Percentiles rank a stretch among this genome's conserved stretches.
These are phyloP conservation scores for Notocelia uddmanniana DNA, from an alignment of 2,888 invertebrate genomes.

Conservation along the genomic window DNA sequence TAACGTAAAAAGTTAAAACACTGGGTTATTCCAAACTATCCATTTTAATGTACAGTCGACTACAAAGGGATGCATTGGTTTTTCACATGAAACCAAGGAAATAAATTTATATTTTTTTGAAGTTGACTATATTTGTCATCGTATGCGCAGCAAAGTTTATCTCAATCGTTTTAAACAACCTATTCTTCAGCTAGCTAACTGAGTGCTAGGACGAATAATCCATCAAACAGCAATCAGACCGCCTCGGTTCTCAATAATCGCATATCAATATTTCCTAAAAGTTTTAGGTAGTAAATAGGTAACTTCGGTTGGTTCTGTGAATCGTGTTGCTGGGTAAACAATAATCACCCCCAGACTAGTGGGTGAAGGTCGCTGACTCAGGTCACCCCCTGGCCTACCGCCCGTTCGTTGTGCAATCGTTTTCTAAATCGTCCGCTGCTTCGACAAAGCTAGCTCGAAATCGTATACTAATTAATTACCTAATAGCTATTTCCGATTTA, in stretches of 20 bases:
- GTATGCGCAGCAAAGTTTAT: not conserved
- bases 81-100: too few species aligned
- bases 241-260: conserved; percentile 19
- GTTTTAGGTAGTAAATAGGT: not conserved
- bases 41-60: too few species aligned
- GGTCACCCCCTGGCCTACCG: conserved; percentile 52
- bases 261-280: conserved; percentile 36
- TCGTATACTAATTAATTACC: not conserved
- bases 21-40: too few species aligned
- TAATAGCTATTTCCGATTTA: conserved; percentile 4
- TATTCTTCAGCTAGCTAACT: not conserved
- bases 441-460: not conserved
- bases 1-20: too few species aligned
- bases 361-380: conserved; percentile 69
- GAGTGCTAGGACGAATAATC: conserved; percentile 4
- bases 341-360: conserved; percentile 45
- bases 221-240: conserved; percentile 2
- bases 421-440: not conserved
- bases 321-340: conserved; percentile 41
- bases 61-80: too few species aligned
- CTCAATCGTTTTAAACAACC: not conserved
- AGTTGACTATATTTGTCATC: not conserved
- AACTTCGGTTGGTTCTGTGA: conserved; percentile 42
- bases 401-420: conserved; percentile 45
- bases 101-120: too few species aligned